Base-by-base conservation (phyloP, 2,888 invertebrate genomes). In the Argyresthia goedartella region DNA sequence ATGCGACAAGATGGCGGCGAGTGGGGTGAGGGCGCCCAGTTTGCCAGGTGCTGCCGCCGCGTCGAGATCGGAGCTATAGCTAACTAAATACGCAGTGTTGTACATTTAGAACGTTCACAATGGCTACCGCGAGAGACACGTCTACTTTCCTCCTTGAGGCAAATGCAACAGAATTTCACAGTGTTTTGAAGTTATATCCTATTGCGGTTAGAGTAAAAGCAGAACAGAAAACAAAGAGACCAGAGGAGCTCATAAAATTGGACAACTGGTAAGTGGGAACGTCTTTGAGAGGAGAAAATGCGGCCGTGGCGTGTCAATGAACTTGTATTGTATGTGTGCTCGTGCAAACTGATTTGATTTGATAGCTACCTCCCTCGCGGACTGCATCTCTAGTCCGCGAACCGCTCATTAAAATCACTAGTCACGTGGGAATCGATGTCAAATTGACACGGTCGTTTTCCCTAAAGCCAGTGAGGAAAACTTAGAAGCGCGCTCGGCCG, bases 81-180 rank as follows among this genome's bases (percentile, higher is more conserved):
- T 81, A 87, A 87, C 87, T 87, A 85, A 80, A 78, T 79, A 81
- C 84, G 79, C 81, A 85, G 84, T 82, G 85, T 84, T 84, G 85
- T 85, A 85, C 82, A 85, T 85, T 85, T 85, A 86, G 82, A 87
- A 85, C 86, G 85, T 82, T 88, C 89, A 91, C 91, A 90, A 92
- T 93, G 92, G 92, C 92, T 89, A 92, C 92, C 90, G 91, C 91
- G 89, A 93, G 92, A 91, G 94, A 95, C 89, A 95, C 95, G 88
- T 93, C 95, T 86, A 93, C 94, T 90, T 96, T 96, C 91, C 96
- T 96, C 88, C 91, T 93, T 87, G 92, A 95, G 88, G 96, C 95
- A 81, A 93, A 92, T 87, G 92, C 94, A 73, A 89, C 89, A 82
- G 94, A 95, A 87, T 95, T 93, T 88, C 93, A 94, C 76, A 92